Base-by-base conservation (phyloP, 2,113 vertebrate species). In the Cathartes aura region DNA sequence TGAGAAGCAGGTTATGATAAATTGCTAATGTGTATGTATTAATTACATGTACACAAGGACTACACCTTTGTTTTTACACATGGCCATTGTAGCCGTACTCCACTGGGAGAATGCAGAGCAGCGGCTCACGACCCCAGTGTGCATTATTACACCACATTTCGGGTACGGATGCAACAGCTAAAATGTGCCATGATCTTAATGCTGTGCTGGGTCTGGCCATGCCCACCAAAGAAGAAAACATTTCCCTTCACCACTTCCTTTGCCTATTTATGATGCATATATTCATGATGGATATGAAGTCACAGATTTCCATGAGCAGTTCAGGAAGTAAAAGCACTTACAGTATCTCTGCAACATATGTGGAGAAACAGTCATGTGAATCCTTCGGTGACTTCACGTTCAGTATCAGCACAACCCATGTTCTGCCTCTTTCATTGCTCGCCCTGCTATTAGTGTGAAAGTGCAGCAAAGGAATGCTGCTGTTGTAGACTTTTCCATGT, bases 131-230 rank as follows among this genome's bases (percentile, higher is more conserved):
- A 23, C 38, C 34, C 43, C 5, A 0, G 27, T 7, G n/a, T 4
- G 32, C 9, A 1, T 18, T 17, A 0, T 15, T 16, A 11, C 45
- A 5, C 34, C 10, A 2, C 1, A 1, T 8, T 17, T 8, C 36
- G 15, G 74, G 60, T 32, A 15, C 5, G 1, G 32, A 20, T 5
- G 2, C 43, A 9, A 9, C 17, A 8, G 17, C 45, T 15, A 8
- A 6, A 26, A 8, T 0, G 7, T 52, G 48, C 43, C 1, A 1
- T 15, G 80, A 2, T 18, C 40, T 36, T 22, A 1, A 11, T 3
- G 34, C 75, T 18, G 53, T 4, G 47, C 88, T 42, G 71, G n/a
- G 53, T 20, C 66, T 29, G 55, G n/a, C 56, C 13, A 1, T 40
- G 40, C 32, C 32, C 36, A 17, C 36, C 30, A 1, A 1, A 15